Evolutionary conservation across 1,140 invertebrate genomes (phyloP), one percentile per base, ranked within the genome.

Genomic region (Drosophila serrata): DNA sequence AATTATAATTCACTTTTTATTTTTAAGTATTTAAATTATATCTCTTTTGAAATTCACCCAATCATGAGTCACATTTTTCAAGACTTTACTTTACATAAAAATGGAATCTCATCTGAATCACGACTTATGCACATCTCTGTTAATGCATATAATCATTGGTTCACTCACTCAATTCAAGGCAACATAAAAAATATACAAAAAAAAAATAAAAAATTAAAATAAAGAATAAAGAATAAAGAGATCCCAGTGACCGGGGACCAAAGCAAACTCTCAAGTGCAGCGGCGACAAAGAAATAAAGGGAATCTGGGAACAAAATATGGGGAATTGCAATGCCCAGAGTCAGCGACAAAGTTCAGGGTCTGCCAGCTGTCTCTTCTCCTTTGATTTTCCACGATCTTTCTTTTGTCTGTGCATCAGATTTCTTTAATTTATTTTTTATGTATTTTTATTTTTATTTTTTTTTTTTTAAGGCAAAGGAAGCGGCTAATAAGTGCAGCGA

Each of bases 291-390:
- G 72, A 76, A 53, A 72, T 57, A 53, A 65, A 62, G 70, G 46
- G 46, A 61, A 79, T 60, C 55, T 51, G 42, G 56, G 46, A 48
- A 48, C 40, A 24, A 64, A 68, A 65, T 68, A 68, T 49, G 62
- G 59, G 64, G 74, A 74, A 79, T 62, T 75, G 80, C 75, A 82
- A 42, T 75, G 43, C 53, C 53, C 45, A 48, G 51, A 56, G 65
- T 67, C 65, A 82, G 67, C 78, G 82, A 81, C 82, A 86, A 85
- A 78, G 82, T 81, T 85, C 82, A 81, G 74, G 74, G 82, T 72
- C 81, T 81, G 74, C 64, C 81, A 85, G 77, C 78, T 84, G 81
- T n/a, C 39, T 68, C 55, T 57, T 49, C 63, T 60, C 61, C 40
- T 29, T 39, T 37, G 60, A 75, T 79, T 84, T 62, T 39, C 53